Conservation (phyloP, 1,140 invertebrate species). For the Ephestia elutella region DNA sequence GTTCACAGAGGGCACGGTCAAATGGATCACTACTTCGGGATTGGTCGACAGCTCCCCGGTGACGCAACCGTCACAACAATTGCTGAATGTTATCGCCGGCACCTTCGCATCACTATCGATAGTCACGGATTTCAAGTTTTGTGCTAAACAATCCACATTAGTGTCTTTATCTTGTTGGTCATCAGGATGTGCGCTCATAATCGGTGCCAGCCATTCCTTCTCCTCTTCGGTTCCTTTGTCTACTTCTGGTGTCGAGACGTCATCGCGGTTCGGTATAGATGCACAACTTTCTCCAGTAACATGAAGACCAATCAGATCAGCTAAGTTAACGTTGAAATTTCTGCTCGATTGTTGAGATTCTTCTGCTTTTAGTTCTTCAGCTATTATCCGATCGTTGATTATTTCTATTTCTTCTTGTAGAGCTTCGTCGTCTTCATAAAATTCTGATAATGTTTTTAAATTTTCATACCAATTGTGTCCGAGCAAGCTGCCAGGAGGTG, state of each 20-base stretch:
- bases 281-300: slow-evolving; percentile 50
- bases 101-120: slow-evolving; percentile 57
- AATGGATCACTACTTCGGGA: slow-evolving; percentile 50
- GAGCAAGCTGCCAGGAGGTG: slow-evolving; percentile 40
- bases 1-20: slow-evolving; percentile 65
- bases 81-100: slow-evolving; percentile 69
- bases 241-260: slow-evolving; percentile 42
- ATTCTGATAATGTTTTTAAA: slow-evolving; percentile 60
- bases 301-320: slow-evolving; percentile 57
- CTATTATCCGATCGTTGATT: slow-evolving; percentile 50
- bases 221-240: slow-evolving; percentile 44
- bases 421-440: slow-evolving; percentile 63
- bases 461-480: slow-evolving; percentile 59
- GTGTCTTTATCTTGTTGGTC: slow-evolving; percentile 36
- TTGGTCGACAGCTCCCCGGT: slow-evolving; percentile 43
- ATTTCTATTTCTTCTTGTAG: slow-evolving; percentile 52
- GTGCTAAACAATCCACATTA: slow-evolving; percentile 50
- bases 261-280: slow-evolving; percentile 34
- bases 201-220: slow-evolving; percentile 59
- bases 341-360: slow-evolving; percentile 25
- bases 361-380: slow-evolving; percentile 41
- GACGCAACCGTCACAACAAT: slow-evolving; percentile 56
- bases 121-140: slow-evolving; percentile 52
- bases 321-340: slow-evolving; percentile 68
- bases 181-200: slow-evolving; percentile 61